Conservation (phyloP, 2,888 invertebrate genomes). For the Muschampia staudingeri region DNA sequence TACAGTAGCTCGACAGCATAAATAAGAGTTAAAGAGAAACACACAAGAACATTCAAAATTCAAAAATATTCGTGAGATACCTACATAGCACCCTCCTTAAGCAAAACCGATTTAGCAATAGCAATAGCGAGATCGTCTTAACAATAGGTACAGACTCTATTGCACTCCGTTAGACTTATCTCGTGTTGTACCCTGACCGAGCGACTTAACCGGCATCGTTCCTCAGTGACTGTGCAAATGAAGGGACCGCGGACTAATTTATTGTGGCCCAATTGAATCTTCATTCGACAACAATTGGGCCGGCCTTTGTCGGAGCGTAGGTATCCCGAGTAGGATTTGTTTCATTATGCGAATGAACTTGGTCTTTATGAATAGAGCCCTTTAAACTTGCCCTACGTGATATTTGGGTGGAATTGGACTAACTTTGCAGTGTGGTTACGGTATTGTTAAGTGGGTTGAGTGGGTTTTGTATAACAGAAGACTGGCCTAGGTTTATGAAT, state of each 20-base stretch:
- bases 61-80: background rate
- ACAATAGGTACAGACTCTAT: background rate
- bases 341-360: conserved; percentile 72
- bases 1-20: too few species aligned
- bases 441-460: conserved; percentile 16
- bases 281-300: conserved; percentile 89
- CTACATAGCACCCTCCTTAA: background rate
- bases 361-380: conserved; percentile 67
- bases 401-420: conserved; percentile 57
- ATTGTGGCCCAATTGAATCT: conserved; percentile 88
- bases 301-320: conserved; percentile 78
- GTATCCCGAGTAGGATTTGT: conserved; percentile 75
- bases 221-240: conserved; percentile 79
- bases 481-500: background rate
- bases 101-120: background rate
- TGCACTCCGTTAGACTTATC: conserved; percentile 53
- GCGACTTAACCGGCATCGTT: conserved; percentile 44
- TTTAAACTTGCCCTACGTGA: conserved; percentile 65
- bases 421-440: conserved; percentile 19
- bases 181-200: conserved; percentile 49
- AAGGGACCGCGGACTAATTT: conserved; percentile 80
- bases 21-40: too few species aligned
- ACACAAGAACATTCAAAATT: background rate
- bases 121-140: background rate
- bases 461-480: background rate